These are phyloP conservation scores for Urocyon cinereoargenteus DNA, from an alignment of 2,797 vertebrate genomes.

Conservation along the genomic window DNA sequence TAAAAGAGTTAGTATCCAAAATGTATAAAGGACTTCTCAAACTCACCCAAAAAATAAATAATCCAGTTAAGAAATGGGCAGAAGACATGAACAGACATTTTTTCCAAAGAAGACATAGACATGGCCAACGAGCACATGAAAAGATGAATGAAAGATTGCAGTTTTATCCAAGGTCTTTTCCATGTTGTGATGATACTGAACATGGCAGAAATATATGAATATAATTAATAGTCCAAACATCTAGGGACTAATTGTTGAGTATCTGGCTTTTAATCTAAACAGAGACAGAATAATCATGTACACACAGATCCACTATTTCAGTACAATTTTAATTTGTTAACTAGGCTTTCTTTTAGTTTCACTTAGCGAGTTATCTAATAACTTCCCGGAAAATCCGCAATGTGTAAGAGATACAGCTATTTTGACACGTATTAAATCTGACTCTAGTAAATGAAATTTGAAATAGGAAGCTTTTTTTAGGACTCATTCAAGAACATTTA, in stretches of 20 bases:
- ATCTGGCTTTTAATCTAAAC: constrained; percentile 12
- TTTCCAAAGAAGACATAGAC: background rate
- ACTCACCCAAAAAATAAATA: background rate
- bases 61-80: background rate
- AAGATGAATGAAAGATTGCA: background rate
- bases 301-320: background rate
- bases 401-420: background rate
- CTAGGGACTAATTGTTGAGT: constrained; percentile 12
- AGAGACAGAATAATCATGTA: constrained; percentile 21
- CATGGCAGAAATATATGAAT: background rate
- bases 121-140: background rate
- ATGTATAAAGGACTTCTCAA: background rate
- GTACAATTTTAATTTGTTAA: constrained; percentile 13
- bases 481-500: constrained; percentile 56
- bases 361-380: background rate
- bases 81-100: background rate
- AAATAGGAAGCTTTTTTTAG: constrained; percentile 38
- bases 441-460: constrained; percentile 54
- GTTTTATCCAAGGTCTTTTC: background rate
- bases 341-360: constrained; percentile 26
- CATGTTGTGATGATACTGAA: background rate
- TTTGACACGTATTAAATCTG: background rate
- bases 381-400: background rate
- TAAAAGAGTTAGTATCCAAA: background rate
- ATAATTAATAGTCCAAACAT: constrained; percentile 38